Percentiles rank a stretch among this genome's conserved stretches.
These are phyloP conservation scores for Listronotus oregonensis DNA, from an alignment of 1,140 invertebrate genomes.

Conservation along the genomic window DNA sequence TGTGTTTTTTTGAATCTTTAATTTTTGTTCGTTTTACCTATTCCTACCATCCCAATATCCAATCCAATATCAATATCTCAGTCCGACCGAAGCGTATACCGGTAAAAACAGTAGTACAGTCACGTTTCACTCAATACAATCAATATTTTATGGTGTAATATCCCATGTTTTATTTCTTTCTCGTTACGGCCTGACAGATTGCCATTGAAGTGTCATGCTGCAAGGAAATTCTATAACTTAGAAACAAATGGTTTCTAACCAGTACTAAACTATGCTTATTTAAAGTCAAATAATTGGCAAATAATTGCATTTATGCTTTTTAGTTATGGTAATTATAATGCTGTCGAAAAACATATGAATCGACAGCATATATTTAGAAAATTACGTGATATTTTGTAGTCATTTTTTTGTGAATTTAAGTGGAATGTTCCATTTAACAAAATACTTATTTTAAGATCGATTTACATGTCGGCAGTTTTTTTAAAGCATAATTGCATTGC, in stretches of 20 bases:
- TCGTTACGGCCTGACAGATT: slow-evolving; percentile 27
- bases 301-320: no score
- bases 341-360: no score
- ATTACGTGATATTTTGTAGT: no score
- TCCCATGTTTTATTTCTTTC: slow-evolving; percentile 30
- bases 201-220: slow-evolving; percentile 29
- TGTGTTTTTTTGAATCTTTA: no score
- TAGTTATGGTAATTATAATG: no score
- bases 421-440: no score
- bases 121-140: slow-evolving; percentile 32
- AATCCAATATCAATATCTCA: background rate
- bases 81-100: slow-evolving; percentile 6
- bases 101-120: slow-evolving; percentile 29
- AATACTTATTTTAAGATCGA: no score
- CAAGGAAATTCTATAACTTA: slow-evolving; percentile 29
- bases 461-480: no score
- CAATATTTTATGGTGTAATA: slow-evolving; percentile 35
- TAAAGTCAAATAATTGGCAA: background rate
- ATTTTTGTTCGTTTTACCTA: no score
- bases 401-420: no score
- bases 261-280: slow-evolving; percentile 9
- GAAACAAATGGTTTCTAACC: slow-evolving; percentile 19
- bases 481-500: no score
- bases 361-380: no score
- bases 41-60: background rate